phyloP scores from a whole-genome alignment of 2,888 invertebrate species.

The Aleiodes leptofemur region DNA sequence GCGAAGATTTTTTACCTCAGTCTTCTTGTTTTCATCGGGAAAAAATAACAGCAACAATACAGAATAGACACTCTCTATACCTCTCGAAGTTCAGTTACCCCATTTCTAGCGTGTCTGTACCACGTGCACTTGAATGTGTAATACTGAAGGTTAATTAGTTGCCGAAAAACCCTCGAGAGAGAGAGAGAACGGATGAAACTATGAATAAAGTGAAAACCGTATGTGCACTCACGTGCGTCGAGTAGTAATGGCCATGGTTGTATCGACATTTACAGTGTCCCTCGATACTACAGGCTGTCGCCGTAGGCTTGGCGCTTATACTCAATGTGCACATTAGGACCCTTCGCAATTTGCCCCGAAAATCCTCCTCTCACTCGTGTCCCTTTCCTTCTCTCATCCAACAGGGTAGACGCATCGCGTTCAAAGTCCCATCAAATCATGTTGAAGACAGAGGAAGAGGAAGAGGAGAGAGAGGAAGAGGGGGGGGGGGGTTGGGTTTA shows the following conservation, averaged over 20 bases:
- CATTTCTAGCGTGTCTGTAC: too few species aligned
- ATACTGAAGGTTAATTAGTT: constrained; percentile 43
- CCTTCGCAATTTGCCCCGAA: constrained; percentile 57
- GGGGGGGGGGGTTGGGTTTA: constrained; percentile 1
- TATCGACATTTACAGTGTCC: constrained; percentile 32
- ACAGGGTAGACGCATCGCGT: constrained; percentile 56
- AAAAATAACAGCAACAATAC: constrained; percentile 4
- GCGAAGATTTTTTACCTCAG: not conserved
- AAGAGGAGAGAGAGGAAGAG: too few species aligned
- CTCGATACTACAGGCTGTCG: constrained; percentile 37
- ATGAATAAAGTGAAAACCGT: constrained; percentile 29
- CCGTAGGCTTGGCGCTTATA: constrained; percentile 49
- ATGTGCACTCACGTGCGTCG: constrained; percentile 32
- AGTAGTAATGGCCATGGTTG: constrained; percentile 36
- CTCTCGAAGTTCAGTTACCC: too few species aligned
- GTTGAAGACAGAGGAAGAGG: constrained; percentile 4
- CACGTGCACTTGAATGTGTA: not conserved
- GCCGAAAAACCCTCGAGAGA: constrained; percentile 34
- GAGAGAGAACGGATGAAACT: constrained; percentile 45
- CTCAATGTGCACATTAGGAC: constrained; percentile 57
- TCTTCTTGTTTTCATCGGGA: not conserved
- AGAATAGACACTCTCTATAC: too few species aligned
- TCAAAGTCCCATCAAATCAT: constrained; percentile 61
- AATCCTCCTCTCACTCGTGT: constrained; percentile 34
- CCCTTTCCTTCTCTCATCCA: constrained; percentile 21